Conservation (phyloP, 1,140 invertebrate genomes). For the Condylostylus longicornis region DNA sequence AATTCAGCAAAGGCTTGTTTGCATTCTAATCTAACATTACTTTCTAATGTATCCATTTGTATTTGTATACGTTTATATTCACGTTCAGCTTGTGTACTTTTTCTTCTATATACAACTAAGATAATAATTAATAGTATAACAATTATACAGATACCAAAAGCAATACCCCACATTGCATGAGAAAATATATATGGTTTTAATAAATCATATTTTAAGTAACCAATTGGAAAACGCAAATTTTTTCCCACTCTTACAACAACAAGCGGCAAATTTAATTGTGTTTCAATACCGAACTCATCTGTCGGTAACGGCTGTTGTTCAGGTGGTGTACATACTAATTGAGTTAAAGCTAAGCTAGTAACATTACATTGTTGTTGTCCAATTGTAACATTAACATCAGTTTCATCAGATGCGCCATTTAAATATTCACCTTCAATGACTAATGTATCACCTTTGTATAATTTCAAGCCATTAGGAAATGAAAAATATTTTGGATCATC, state of each 20-base stretch:
- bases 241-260: conserved; percentile 81
- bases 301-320: conserved; percentile 69
- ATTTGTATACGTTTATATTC: conserved; percentile 97
- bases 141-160: conserved; percentile 65
- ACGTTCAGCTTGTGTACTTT: conserved; percentile 86
- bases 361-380: conserved; percentile 79
- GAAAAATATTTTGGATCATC: conserved; percentile 83
- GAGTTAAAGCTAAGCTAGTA: conserved; percentile 73
- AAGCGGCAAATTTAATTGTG: conserved; percentile 59
- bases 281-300: conserved; percentile 67
- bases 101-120: conserved; percentile 73
- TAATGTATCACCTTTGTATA: conserved; percentile 86
- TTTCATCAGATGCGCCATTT: conserved; percentile 79
- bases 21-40: conserved; percentile 92
- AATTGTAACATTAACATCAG: conserved; percentile 86
- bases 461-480: conserved; percentile 71
- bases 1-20: conserved; percentile 98
- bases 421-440: conserved; percentile 91
- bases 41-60: conserved; percentile 98
- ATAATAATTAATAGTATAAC: conserved; percentile 73
- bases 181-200: conserved; percentile 70
- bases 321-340: conserved; percentile 81
- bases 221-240: conserved; percentile 72
- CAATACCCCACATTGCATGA: conserved; percentile 72
- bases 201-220: conserved; percentile 77